Evolutionary conservation across 2,113 vertebrate genomes (phyloP), one percentile per base, ranked within the genome.

Genomic region (Bubo scandiacus): DNA sequence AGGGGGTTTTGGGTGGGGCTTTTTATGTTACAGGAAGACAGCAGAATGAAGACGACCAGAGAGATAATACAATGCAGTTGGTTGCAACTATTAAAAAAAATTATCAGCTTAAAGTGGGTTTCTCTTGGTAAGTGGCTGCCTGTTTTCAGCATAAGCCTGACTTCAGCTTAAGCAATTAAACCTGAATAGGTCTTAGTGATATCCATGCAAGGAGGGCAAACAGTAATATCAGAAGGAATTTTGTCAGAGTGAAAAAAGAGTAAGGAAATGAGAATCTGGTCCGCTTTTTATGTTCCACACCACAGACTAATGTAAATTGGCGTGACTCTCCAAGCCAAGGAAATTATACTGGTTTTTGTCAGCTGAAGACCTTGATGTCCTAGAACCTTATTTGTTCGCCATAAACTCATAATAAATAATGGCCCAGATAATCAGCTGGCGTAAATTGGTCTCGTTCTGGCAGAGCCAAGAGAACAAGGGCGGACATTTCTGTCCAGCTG

Each of bases 251-350:
- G 52, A 51, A 43, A 16, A 40, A 45, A 12, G n/a, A 79, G 36
- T 1, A 36, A 66, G 45, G 75, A 34, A 55, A 40, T 36, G 6
- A 20, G 73, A 43, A 18, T 90, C 26, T 71, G 42, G 22, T 7
- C n/a, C 51, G 4, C n/a, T 71, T 77, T 9, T 29, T 10, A 0
- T 15, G 5, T 15, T 14, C 36, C 58, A 30, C 38, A 23, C 6
- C 62, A 26, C 0, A 2, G 45, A 23, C n/a, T 0, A 30, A 4
- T 5, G 22, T 6, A 1, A 15, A 9, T 1, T 2, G 13, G 21
- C 3, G 58, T 10, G 59, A 17, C 13, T 15, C 36, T 2, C 34
- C 30, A 4, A 8, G 18, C 6, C 27, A 5, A 40, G 17, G 61
- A 12, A 40, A 19, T 36, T 4, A 1, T 1, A 6, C 15, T 0